Conservation (phyloP, 2,888 invertebrate species). For the Urechis unicinctus region DNA sequence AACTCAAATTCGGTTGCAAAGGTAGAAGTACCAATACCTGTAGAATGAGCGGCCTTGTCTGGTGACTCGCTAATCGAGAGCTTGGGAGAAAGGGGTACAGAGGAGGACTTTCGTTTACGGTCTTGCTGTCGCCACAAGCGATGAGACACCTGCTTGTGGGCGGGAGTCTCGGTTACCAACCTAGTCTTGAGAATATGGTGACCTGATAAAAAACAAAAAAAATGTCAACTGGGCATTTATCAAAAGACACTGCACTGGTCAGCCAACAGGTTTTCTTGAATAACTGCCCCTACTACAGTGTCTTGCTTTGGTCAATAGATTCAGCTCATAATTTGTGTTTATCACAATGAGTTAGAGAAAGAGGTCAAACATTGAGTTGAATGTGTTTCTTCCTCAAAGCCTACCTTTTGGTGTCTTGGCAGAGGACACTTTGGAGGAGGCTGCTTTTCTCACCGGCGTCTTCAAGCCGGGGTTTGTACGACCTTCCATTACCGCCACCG, state of each 20-base stretch:
- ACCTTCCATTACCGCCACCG: background rate
- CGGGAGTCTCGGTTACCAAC: background rate
- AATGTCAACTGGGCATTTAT: too few relatives aligned
- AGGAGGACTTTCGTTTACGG: background rate
- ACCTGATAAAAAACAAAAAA: background rate
- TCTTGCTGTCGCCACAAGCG: background rate
- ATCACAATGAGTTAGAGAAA: too few relatives aligned
- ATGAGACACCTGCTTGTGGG: background rate
- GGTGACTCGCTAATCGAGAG: background rate
- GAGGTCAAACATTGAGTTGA: too few relatives aligned
- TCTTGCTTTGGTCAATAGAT: too few relatives aligned
- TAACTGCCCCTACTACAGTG: too few relatives aligned
- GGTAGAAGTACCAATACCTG: too few relatives aligned
- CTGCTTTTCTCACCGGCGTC: background rate
- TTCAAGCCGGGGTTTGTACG: background rate
- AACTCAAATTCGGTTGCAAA: too few relatives aligned
- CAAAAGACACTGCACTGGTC: too few relatives aligned
- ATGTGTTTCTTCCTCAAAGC: background rate
- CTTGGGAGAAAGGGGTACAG: background rate
- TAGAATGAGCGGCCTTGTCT: too few relatives aligned
- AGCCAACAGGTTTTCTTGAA: too few relatives aligned
- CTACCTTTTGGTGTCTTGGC: background rate
- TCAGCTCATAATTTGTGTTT: too few relatives aligned
- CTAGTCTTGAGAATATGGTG: background rate
- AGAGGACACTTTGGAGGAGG: background rate